These are phyloP conservation scores for Antheraea pernyi DNA, from an alignment of 1,140 invertebrate genomes.

Conservation along the genomic window DNA sequence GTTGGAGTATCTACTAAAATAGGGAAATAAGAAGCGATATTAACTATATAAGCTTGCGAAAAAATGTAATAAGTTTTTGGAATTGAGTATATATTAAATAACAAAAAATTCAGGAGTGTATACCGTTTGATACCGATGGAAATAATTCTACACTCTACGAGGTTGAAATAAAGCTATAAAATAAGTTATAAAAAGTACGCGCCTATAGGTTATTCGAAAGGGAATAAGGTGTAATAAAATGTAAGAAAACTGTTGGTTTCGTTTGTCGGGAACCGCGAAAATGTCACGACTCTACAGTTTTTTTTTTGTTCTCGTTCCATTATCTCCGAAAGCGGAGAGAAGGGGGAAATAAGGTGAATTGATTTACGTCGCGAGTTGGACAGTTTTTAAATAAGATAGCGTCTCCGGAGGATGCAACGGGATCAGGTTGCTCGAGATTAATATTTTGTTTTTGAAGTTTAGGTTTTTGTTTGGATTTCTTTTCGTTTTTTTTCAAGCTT, in stretches of 20 bases:
- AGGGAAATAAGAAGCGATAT: too few relatives aligned
- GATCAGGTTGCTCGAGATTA: slow-evolving; percentile 8
- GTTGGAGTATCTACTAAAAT: too few relatives aligned
- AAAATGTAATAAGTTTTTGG: too few relatives aligned
- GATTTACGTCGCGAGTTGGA: slow-evolving; percentile 45
- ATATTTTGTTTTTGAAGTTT: slow-evolving; percentile 5
- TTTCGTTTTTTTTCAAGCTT: not conserved
- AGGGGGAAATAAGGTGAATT: slow-evolving; percentile 35
- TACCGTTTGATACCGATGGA: too few relatives aligned
- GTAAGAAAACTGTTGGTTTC: not conserved
- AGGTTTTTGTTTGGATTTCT: not conserved
- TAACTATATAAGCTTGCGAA: too few relatives aligned
- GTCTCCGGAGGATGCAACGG: slow-evolving; percentile 21
- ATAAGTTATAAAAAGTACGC: too few relatives aligned
- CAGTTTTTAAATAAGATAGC: slow-evolving; percentile 38
- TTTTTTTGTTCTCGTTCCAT: slow-evolving; percentile 27
- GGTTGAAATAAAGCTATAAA: too few relatives aligned
- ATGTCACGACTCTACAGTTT: slow-evolving; percentile 21
- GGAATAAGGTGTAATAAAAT: not conserved
- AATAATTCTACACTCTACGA: too few relatives aligned
- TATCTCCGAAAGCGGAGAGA: slow-evolving; percentile 12
- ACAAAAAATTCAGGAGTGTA: too few relatives aligned
- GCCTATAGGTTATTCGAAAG: not conserved
- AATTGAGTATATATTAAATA: too few relatives aligned
- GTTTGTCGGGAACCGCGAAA: not conserved